A percentile compares a stretch with the other conserved stretches of the same genome.
Conservation (phyloP, 2,797 vertebrate genomes). For the Decapterus maruadsi region DNA sequence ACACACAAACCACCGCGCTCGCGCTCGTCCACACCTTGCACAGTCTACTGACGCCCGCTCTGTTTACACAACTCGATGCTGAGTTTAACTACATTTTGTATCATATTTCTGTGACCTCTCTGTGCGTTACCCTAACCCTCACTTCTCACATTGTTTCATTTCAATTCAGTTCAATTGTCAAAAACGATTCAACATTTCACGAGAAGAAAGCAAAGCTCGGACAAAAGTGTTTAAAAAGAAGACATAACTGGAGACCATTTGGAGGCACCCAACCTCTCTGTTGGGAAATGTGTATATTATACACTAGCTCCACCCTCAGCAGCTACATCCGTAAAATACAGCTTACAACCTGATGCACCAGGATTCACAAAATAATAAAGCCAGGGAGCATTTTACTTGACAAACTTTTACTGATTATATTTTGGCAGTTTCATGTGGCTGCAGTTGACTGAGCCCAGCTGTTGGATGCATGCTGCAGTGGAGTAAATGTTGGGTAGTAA, state of each 20-base stretch:
- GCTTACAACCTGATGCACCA: background rate
- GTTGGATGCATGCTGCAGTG: background rate
- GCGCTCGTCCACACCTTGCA: background rate
- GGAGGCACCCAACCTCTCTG: too few relatives aligned
- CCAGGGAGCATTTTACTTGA: background rate
- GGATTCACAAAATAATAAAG: background rate
- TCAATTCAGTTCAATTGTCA: background rate
- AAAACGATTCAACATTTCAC: background rate
- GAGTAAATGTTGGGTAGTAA: background rate
- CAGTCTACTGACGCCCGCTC: too few relatives aligned
- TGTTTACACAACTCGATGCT: background rate
- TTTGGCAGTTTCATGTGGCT: background rate
- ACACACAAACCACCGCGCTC: background rate
- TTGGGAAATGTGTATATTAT: background rate
- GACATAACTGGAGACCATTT: too few relatives aligned
- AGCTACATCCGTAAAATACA: background rate
- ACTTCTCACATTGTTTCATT: background rate
- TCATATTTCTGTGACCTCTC: background rate
- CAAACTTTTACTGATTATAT: conserved; percentile 6
- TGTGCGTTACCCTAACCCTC: too few relatives aligned
- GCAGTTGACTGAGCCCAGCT: background rate
- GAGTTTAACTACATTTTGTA: background rate
- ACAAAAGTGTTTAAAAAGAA: background rate
- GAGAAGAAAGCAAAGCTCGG: background rate
- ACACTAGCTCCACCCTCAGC: conserved; percentile 2